phyloP scores from a whole-genome alignment of 2,797 vertebrate genomes.

The Oreortyx pictus region DNA sequence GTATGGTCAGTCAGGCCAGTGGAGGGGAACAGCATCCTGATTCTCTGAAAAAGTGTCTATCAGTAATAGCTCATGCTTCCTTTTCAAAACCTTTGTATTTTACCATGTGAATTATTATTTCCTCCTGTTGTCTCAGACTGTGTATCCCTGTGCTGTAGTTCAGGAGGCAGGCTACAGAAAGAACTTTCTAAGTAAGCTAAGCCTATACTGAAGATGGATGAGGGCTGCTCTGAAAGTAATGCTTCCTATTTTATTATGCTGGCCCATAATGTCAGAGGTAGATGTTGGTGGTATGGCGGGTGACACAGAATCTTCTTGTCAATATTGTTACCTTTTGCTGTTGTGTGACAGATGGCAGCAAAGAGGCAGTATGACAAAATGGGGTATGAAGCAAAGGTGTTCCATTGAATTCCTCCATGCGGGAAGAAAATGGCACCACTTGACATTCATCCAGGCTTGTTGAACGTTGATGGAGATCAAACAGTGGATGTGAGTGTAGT shows the following conservation, averaged over 20 bases:
- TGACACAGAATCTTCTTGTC: not conserved
- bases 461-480: too few relatives aligned
- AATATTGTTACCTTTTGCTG: not conserved
- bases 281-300: not conserved
- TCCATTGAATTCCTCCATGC: not conserved
- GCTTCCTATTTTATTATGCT: not conserved
- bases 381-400: not conserved
- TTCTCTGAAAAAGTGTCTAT: not conserved
- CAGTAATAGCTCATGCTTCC: not conserved
- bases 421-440: too few relatives aligned
- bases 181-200: not conserved
- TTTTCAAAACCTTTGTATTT: slow-evolving; percentile 37
- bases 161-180: not conserved
- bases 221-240: not conserved
- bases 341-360: not conserved
- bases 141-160: not conserved
- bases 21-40: not conserved
- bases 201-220: not conserved
- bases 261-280: not conserved
- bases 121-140: not conserved
- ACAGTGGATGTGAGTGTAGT: too few relatives aligned
- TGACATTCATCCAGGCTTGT: too few relatives aligned
- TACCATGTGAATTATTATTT: slow-evolving; percentile 26
- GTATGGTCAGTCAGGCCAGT: not conserved
- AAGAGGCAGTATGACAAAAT: not conserved